Evolutionary conservation across 2,797 vertebrate genomes (phyloP).

Genomic region (Pteronotus mesoamericanus): DNA sequence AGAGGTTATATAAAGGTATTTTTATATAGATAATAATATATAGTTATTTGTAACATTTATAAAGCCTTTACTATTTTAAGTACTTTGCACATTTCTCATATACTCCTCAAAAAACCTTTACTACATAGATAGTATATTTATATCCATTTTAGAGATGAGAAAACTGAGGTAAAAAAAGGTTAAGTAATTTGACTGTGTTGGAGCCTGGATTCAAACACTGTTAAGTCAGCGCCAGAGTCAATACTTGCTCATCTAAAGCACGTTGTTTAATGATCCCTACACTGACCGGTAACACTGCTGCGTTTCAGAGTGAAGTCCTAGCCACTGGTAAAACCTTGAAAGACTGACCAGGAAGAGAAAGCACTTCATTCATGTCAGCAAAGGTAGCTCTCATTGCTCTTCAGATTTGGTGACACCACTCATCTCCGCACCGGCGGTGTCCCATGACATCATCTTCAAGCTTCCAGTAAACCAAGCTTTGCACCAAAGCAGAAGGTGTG

Average conservation of each 20-base stretch:
- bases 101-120: not conserved
- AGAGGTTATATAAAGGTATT: not conserved
- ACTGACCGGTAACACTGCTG: fast-evolving
- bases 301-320: not conserved
- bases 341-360: not conserved
- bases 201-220: not conserved
- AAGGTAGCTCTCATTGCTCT: not conserved
- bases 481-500: not conserved
- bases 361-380: not conserved
- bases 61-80: not conserved
- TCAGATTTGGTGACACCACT: not conserved
- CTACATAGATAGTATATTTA: not conserved
- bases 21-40: not conserved
- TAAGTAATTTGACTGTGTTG: not conserved
- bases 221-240: not conserved
- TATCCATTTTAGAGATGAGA: not conserved
- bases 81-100: not conserved
- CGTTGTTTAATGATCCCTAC: not conserved
- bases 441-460: not conserved
- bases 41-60: not conserved
- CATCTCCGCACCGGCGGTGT: not conserved
- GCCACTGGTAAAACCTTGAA: not conserved
- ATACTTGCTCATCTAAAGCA: not conserved
- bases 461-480: not conserved
- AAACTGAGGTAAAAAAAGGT: not conserved